These are phyloP conservation scores for Anthrax anthrax DNA, from an alignment of 2,888 invertebrate genomes.

Conservation along the genomic window DNA sequence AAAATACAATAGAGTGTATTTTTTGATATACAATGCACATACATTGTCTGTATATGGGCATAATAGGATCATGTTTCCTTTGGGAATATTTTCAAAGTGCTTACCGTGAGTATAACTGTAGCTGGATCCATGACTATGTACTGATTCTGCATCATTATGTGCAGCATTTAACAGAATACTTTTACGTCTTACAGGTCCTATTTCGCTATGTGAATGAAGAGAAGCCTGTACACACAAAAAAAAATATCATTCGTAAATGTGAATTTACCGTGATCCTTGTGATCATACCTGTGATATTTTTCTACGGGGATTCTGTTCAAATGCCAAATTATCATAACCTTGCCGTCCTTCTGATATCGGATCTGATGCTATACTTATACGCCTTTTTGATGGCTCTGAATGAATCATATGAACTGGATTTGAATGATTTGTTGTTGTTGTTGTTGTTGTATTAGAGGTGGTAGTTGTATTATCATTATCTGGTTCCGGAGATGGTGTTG, in stretches of 20 bases:
- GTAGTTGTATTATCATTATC: neutral
- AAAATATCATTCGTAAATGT: neutral
- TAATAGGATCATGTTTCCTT: too few relatives aligned
- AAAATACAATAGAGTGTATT: too few relatives aligned
- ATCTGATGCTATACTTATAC: conserved; percentile 49
- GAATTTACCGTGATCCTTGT: too few relatives aligned
- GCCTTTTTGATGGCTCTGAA: conserved; percentile 38
- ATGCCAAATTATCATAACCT: conserved; percentile 50
- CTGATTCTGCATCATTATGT: conserved; percentile 29
- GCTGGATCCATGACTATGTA: conserved; percentile 27
- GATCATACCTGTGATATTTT: conserved; percentile 33
- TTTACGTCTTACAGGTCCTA: conserved; percentile 55
- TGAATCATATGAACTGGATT: neutral
- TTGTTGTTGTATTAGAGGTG: too few relatives aligned
- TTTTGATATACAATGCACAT: too few relatives aligned
- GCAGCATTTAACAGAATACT: conserved; percentile 51
- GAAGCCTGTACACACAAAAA: conserved; percentile 32
- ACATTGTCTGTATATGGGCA: too few relatives aligned
- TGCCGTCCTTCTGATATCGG: conserved; percentile 35
- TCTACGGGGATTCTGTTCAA: conserved; percentile 41
- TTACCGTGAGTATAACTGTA: conserved; percentile 24
- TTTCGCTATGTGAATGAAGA: conserved; percentile 41
- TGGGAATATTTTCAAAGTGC: too few relatives aligned
- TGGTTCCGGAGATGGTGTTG: neutral
- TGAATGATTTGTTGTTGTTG: neutral